phyloP scores from a whole-genome alignment of 2,797 vertebrate species.

The Helarctos malayanus region DNA sequence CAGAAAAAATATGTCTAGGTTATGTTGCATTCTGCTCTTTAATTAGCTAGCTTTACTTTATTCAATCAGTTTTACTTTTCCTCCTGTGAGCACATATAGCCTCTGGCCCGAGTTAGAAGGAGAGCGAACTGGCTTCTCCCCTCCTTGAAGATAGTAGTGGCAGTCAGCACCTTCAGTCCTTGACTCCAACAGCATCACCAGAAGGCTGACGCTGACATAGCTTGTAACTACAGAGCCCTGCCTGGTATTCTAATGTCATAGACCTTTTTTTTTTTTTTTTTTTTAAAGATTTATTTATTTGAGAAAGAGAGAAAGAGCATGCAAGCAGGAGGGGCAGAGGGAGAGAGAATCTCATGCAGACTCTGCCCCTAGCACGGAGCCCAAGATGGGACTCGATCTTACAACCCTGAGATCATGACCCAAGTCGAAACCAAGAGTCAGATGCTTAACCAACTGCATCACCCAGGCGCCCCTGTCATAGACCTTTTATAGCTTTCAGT shows the following conservation, averaged over 20 bases:
- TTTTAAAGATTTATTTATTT: background rate
- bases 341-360: background rate
- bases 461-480: background rate
- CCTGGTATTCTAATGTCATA: background rate
- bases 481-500: background rate
- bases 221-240: background rate
- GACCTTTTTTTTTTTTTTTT: background rate
- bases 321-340: background rate
- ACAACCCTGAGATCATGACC: background rate
- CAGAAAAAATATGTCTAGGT: background rate
- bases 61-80: background rate
- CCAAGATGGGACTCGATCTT: background rate
- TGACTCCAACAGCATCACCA: background rate
- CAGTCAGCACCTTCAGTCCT: background rate
- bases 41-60: background rate
- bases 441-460: background rate
- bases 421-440: background rate
- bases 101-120: background rate
- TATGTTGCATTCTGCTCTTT: background rate
- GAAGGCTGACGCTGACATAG: fast-evolving
- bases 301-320: background rate
- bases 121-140: background rate
- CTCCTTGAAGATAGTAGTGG: background rate
- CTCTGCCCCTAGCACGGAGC: background rate
- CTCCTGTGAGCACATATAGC: background rate